phyloP scores from a whole-genome alignment of 1,140 invertebrate species.

The Eubasilissa regina region DNA sequence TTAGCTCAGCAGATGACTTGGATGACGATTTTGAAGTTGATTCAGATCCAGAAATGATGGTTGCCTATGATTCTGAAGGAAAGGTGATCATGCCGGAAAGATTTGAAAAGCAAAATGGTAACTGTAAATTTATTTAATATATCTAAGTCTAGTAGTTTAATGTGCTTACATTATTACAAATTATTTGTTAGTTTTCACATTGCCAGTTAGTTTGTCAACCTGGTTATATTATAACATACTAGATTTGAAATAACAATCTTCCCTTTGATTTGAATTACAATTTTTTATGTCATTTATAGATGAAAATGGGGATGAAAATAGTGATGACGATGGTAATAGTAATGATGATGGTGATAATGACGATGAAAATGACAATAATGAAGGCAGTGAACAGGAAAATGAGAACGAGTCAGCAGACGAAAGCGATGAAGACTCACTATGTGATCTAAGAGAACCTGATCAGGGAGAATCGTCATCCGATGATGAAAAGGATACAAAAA shows the following conservation, averaged over 20 bases:
- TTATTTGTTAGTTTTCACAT: no score
- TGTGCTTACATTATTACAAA: no score
- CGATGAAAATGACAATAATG: constrained; percentile 60
- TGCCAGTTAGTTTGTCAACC: no score
- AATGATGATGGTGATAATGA: constrained; percentile 60
- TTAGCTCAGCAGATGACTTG: constrained; percentile 86
- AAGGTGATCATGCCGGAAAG: constrained; percentile 68
- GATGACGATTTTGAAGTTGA: constrained; percentile 81
- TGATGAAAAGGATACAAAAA: constrained; percentile 60
- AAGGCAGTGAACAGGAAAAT: constrained; percentile 57
- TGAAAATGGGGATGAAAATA: constrained; percentile 61
- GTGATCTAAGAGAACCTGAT: constrained; percentile 62
- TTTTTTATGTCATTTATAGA: constrained; percentile 26
- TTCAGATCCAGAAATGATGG: constrained; percentile 70
- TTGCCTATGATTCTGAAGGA: constrained; percentile 73
- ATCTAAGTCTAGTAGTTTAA: no score
- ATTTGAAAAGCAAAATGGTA: constrained; percentile 65
- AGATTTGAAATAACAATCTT: no score
- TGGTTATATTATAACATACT: no score
- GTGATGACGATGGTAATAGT: constrained; percentile 58
- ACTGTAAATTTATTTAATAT: constrained; percentile 40
- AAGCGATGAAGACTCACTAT: constrained; percentile 63
- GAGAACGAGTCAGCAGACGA: constrained; percentile 62
- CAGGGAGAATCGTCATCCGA: constrained; percentile 60
- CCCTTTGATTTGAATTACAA: no score